Evolutionary conservation across 2,888 invertebrate species (phyloP), one percentile per base, ranked within the genome.

Genomic region (Acanthosepion lycidas): DNA sequence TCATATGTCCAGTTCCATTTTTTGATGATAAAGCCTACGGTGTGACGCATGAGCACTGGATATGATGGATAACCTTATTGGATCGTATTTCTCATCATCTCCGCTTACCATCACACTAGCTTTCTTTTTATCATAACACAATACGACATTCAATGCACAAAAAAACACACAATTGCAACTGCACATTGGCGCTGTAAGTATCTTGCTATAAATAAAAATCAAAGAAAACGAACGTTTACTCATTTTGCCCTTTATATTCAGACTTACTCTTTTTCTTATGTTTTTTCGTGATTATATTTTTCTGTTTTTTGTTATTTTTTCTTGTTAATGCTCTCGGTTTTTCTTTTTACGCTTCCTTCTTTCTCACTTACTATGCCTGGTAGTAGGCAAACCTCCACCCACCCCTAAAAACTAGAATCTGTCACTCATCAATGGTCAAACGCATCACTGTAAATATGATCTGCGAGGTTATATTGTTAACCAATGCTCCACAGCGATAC

Each of bases 41-140:
- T 33, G 12, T 78, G 78, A 78, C 33, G 78, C 33, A 78, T 78
- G 78, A 33, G 78, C n/a, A 78, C 33, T 15, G n/a, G 78, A 78
- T 78, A 78, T 78, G 78, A 78, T 78, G 78, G 78, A 78, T 78
- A 78, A 78, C 78, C 78, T 78, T 78, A 78, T 78, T 33, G 78
- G 78, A 78, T 78, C 78, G 33, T 78, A 78, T 78, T 78, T 78
- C 78, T 33, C 78, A 33, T 78, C n/a, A 33, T 78, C 78, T 78
- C 78, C 78, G 12, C 12, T 78, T n/a, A 78, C 78, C 78, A 33
- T 78, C 78, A 33, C 78, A 78, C 78, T n/a, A 78, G n/a, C n/a
- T 78, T 78, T 78, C n/a, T 33, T 78, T 78, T 33, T 78, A 15
- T n/a, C 15, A 78, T 33, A 78, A n/a, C n/a, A 78, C 78, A 78